Conservation (phyloP, 2,888 invertebrate species). For the Brachyptera putata region DNA sequence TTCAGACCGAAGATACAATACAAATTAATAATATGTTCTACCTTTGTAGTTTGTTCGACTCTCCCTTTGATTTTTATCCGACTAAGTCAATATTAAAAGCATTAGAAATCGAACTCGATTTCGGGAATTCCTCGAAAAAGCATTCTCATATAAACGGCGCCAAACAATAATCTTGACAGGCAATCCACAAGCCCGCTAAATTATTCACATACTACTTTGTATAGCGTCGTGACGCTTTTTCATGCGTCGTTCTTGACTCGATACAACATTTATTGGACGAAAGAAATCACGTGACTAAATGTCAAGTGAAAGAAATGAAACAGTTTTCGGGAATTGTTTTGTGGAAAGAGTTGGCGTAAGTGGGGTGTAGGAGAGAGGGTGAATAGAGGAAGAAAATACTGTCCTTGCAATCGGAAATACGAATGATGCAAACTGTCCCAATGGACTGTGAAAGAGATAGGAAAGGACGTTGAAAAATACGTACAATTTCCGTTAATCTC, state of each 20-base stretch:
- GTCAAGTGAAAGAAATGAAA: background rate
- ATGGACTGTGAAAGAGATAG: background rate
- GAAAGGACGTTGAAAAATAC: conserved; percentile 10
- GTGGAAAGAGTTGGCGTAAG: background rate
- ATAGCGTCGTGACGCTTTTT: conserved; percentile 1
- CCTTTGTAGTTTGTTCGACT: too few relatives aligned
- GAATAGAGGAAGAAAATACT: background rate
- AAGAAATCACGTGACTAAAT: conserved; percentile 13
- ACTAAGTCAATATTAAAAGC: too few relatives aligned
- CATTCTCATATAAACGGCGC: too few relatives aligned
- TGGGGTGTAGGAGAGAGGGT: background rate
- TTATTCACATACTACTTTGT: too few relatives aligned
- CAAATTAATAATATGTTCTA: too few relatives aligned
- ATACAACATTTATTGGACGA: conserved; percentile 13
- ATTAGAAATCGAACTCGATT: too few relatives aligned
- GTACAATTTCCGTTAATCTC: conserved; percentile 12
- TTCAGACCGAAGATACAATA: too few relatives aligned
- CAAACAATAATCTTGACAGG: too few relatives aligned
- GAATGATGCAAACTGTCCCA: background rate
- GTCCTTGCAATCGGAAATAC: background rate
- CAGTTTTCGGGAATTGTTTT: background rate
- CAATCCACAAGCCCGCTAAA: too few relatives aligned
- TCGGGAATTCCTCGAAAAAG: too few relatives aligned
- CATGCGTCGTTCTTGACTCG: background rate
- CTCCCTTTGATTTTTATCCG: too few relatives aligned